These are phyloP conservation scores for Volucella inanis DNA, from an alignment of 2,888 invertebrate genomes.

Conservation along the genomic window DNA sequence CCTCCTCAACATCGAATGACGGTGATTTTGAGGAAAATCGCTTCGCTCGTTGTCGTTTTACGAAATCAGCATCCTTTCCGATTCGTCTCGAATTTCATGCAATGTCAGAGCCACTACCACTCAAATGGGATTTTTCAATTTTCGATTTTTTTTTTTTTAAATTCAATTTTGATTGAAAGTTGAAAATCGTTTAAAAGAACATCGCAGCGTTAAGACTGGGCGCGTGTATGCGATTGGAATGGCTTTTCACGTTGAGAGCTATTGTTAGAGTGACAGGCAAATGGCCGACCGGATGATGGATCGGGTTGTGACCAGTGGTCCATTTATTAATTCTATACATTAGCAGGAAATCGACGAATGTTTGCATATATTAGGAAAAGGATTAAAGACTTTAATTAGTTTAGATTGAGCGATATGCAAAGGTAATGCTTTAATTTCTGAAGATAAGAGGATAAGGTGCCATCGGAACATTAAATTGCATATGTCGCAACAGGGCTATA, in stretches of 20 bases:
- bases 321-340: constrained; percentile 13
- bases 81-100: constrained; percentile 74
- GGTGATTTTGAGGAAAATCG: constrained; percentile 40
- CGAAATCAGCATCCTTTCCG: constrained; percentile 63
- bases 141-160: constrained; percentile 32
- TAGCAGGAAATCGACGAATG: constrained; percentile 46
- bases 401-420: background rate
- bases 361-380: constrained; percentile 60
- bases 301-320: constrained; percentile 70
- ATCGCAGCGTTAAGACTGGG: constrained; percentile 20
- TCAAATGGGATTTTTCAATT: constrained; percentile 75
- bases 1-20: background rate
- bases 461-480: too few relatives aligned
- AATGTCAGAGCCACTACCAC: constrained; percentile 67
- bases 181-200: constrained; percentile 69
- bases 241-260: constrained; percentile 57
- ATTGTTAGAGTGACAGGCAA: constrained; percentile 69
- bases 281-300: constrained; percentile 65
- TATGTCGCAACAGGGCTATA: too few relatives aligned
- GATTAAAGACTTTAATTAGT: constrained; percentile 47
- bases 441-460: constrained; percentile 31
- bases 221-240: constrained; percentile 71
- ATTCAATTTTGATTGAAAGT: constrained; percentile 61
- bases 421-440: constrained; percentile 35
- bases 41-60: constrained; percentile 27